Conservation (phyloP, 2,797 vertebrate genomes). For the Falco novaeseelandiae region DNA sequence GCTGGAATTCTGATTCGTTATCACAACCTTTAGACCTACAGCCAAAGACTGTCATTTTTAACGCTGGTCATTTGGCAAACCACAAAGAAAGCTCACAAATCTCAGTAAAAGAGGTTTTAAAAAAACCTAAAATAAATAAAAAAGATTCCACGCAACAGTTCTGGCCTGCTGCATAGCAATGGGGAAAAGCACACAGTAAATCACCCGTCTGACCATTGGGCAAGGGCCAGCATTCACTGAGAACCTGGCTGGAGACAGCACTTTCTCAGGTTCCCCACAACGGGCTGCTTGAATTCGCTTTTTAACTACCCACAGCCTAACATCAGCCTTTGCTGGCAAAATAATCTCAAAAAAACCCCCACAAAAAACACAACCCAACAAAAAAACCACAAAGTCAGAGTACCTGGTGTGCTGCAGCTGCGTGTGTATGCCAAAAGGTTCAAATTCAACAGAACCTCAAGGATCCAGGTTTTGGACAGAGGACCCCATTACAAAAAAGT, state of each 20-base stretch:
- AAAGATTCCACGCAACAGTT: neutral
- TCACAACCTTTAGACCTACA: neutral
- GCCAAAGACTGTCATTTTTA: neutral
- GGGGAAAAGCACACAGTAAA: conserved; percentile 19
- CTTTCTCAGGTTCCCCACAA: conserved; percentile 46
- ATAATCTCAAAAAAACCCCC: neutral
- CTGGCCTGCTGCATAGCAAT: neutral
- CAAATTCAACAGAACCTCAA: neutral
- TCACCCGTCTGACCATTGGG: neutral
- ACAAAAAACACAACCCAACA: too few species aligned
- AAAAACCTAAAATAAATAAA: neutral
- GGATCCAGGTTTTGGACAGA: neutral
- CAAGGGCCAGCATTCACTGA: conserved; percentile 31
- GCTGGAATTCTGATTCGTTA: neutral
- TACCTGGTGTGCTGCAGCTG: neutral
- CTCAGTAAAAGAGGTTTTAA: neutral
- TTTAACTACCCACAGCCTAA: conserved; percentile 29
- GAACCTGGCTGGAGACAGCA: conserved; percentile 26
- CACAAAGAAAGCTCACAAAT: neutral
- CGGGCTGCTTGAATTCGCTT: conserved; percentile 5
- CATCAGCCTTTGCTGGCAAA: conserved; percentile 47
- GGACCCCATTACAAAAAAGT: rapidly evolving
- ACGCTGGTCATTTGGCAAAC: neutral
- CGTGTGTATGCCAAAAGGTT: rapidly evolving
- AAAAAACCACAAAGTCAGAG: neutral